Evolutionary conservation across 1,140 invertebrate genomes (phyloP), one percentile per base, ranked within the genome.

Genomic region (Listronotus oregonensis): DNA sequence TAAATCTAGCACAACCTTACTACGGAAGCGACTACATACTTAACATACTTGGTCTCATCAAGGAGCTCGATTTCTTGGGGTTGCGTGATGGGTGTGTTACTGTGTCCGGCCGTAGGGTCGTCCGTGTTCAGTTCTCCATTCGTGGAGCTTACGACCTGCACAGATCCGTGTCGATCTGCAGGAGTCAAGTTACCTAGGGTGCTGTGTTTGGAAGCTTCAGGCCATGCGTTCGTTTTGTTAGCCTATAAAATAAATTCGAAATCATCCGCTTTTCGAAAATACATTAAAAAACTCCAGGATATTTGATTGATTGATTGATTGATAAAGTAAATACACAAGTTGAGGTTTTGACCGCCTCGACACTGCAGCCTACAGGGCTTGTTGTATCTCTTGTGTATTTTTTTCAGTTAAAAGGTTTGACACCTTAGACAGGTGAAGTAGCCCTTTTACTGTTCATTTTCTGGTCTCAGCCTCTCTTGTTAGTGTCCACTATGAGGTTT

Each of bases 101-200:
- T 97, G 82, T 97, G 95, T 55, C 94, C 95, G 72, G 93, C 95
- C 47, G 92, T 95, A 21, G 94, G 95, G 83, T 98, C 95, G 81
- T 97, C 96, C 71, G 92, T 90, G 54, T 92, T 94, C 73, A 97
- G 81, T 84, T 97, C 96, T 71, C 95, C 95, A 82, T 97, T 97
- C 59, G 95, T 97, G 68, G 95, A 97, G 80, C 93, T 96, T 70
- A 98, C 94, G 85, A 98, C 95, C 93, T 97, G 85, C 8, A 85
- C 82, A 51, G 75, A 83, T 67, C 94, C 94, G 82, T 95, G 93
- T 81, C 94, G 89, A 84, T 95, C 93, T 77, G 93, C 93, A 73
- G 94, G 92, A 70, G 93, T 95, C 76, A 96, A 86, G 81, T 89
- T 88, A 72, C 89, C 86, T 72, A 89, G 85, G 80, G 80, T 82